Percentiles rank a stretch among this genome's conserved stretches.
phyloP scores from a whole-genome alignment of 2,113 vertebrate species.

The Brachypteracias leptosomus region DNA sequence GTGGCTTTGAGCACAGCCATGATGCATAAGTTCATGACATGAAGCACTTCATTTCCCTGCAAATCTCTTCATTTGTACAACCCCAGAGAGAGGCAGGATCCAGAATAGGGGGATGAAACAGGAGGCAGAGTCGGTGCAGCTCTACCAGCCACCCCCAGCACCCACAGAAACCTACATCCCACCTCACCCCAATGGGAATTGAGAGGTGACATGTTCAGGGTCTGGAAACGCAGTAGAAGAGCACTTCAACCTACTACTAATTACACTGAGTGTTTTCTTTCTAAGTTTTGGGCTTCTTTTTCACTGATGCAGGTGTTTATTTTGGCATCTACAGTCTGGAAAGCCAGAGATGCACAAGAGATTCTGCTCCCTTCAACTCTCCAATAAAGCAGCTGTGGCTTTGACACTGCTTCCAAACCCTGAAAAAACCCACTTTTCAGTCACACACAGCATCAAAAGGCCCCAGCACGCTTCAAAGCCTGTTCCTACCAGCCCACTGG shows the following conservation, averaged over 20 bases:
- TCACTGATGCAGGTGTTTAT: neutral
- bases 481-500: neutral
- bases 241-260: neutral
- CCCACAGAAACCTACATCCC: neutral
- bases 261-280: neutral
- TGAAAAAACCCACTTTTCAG: neutral
- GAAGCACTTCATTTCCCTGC: neutral
- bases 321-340: neutral
- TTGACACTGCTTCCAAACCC: neutral
- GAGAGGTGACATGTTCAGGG: fast-evolving
- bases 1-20: neutral
- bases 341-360: neutral
- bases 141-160: neutral
- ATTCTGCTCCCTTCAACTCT: neutral
- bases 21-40: neutral
- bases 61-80: neutral
- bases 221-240: neutral
- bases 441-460: neutral
- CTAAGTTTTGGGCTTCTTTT: fast-evolving
- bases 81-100: neutral
- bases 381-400: neutral
- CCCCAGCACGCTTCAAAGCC: neutral
- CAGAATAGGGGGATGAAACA: neutral
- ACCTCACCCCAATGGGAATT: neutral
- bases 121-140: neutral